These are phyloP conservation scores for Drosophila bocqueti DNA, from an alignment of 1,140 invertebrate species.

Conservation along the genomic window DNA sequence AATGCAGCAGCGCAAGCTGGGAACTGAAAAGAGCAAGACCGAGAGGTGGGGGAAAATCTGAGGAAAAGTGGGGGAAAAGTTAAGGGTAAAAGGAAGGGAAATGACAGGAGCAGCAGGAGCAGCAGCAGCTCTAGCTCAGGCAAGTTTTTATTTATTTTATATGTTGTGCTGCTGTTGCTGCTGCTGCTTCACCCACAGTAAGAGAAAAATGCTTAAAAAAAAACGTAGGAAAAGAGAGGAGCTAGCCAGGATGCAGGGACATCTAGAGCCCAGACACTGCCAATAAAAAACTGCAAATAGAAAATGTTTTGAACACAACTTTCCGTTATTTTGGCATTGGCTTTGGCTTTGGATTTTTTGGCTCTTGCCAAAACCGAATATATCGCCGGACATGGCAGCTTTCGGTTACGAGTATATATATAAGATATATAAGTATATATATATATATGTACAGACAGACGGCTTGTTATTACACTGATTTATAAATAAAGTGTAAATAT, in stretches of 20 bases:
- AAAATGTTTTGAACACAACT: constrained; percentile 79
- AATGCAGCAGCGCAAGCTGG: constrained; percentile 53
- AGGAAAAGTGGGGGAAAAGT: neutral
- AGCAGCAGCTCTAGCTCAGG: neutral
- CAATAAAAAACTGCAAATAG: constrained; percentile 82
- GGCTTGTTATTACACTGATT: constrained; percentile 82
- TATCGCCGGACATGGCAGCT: constrained; percentile 53
- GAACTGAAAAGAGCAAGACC: constrained; percentile 36
- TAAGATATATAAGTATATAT: neutral
- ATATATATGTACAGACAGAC: constrained; percentile 40
- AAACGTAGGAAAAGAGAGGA: neutral
- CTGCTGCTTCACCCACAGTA: constrained; percentile 26
- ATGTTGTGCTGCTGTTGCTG: constrained; percentile 24
- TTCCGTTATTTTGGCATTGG: constrained; percentile 59
- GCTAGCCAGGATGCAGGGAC: constrained; percentile 8
- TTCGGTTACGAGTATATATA: constrained; percentile 11
- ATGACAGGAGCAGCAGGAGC: constrained; percentile 45
- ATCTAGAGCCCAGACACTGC: constrained; percentile 49
- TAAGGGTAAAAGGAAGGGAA: constrained; percentile 4
- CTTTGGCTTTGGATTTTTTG: constrained; percentile 37
- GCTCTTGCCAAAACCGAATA: constrained; percentile 46
- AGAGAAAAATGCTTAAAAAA: constrained; percentile 12
- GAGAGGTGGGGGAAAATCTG: neutral
- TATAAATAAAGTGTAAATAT: constrained; percentile 83
- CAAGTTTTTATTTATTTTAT: constrained; percentile 68